Base-by-base conservation (phyloP, 2,797 vertebrate genomes). In the Pagetopsis macropterus region DNA sequence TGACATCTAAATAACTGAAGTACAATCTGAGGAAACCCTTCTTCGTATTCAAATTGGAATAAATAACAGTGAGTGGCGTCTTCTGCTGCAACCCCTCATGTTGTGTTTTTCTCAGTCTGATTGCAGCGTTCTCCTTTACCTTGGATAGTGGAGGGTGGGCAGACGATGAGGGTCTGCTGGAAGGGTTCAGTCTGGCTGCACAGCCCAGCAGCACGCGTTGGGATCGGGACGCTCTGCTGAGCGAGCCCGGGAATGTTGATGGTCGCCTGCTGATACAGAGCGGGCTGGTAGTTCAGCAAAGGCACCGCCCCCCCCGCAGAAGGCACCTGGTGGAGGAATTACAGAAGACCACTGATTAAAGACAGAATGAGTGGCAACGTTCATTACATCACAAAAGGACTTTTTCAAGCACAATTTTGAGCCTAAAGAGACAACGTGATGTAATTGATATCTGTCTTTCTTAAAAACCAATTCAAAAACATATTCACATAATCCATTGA, bases 111-210 rank as follows among this genome's bases (percentile, higher is more conserved):
- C 23, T 12, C 45, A 31, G 23, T 15, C 15, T 52, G 43, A 58
- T 40, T 23, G 41, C 3, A 43, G 12, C 43, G 27, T 19, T 3
- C 5, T 55, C 12, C 12, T 21, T 92, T 93, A 99, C 97, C 97
- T 90, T 98, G 97, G 80, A 99, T 97, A 84, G 97, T 95, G 61
- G 93, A 92, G 79, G 98, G 96, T 56, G 98, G 98, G 87, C 98
- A 99, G 54, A 99, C 98, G 44, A 99, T 99, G 88, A 99, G 98
- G 0, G 98, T 98, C 87, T 99, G 98, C 83, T 98, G 98, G 94
- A 98, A 99, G n/a, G 98, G 98, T 79, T 99, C 98, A 1, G 96
- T 94, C 88, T 97, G 98, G 16, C 95, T 94, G 77, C 97, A 98
- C 86, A 99, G 95, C 89, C 97, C 97, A 64, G 96, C 94, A 64